A percentile compares a stretch with the other conserved stretches of the same genome.
Evolutionary conservation across 2,113 vertebrate species (phyloP).

Genomic region (Chloroceryle aenea): DNA sequence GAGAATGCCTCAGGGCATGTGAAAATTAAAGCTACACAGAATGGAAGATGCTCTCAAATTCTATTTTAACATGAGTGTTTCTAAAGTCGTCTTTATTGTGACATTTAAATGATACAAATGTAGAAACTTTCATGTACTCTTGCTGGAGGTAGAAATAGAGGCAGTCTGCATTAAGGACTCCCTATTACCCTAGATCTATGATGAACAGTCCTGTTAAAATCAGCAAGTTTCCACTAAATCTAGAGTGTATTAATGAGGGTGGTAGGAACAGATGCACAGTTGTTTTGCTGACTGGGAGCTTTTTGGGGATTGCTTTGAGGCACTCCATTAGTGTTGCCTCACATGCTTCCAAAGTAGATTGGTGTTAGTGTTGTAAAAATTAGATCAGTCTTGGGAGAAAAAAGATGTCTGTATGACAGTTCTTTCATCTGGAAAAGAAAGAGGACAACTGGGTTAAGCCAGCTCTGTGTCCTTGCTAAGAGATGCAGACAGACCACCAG

Average conservation of each 20-base stretch:
- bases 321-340: background rate
- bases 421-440: background rate
- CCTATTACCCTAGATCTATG: background rate
- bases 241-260: background rate
- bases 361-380: background rate
- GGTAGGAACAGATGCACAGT: background rate
- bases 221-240: background rate
- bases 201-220: background rate
- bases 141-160: background rate
- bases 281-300: conserved; percentile 22
- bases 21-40: background rate
- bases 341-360: background rate
- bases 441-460: background rate
- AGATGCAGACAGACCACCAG: background rate
- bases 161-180: background rate
- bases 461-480: background rate
- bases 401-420: background rate
- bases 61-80: background rate
- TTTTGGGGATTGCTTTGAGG: conserved; percentile 7
- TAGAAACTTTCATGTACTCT: background rate
- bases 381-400: background rate
- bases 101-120: background rate
- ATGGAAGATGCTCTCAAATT: background rate
- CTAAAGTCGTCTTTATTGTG: background rate
- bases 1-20: background rate